A percentile compares a stretch with the other conserved stretches of the same genome.
These are phyloP conservation scores for Drosophila tropicalis DNA, from an alignment of 1,140 invertebrate genomes.

Conservation along the genomic window DNA sequence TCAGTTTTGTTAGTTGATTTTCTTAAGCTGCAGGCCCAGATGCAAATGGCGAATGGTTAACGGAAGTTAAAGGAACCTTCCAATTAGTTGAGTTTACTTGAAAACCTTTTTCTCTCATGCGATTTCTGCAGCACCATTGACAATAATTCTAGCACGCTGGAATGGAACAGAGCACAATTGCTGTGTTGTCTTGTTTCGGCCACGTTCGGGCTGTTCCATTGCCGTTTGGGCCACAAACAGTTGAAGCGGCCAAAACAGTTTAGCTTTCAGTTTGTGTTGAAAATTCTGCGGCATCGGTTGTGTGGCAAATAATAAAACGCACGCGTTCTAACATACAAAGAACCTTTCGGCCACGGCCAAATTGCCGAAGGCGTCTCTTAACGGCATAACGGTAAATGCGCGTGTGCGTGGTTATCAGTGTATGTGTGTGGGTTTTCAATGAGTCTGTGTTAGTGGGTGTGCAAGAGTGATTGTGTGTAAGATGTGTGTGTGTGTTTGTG, in stretches of 20 bases:
- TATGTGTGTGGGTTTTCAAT: background rate
- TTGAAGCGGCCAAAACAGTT: conserved; percentile 36
- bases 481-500: background rate
- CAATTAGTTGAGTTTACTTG: conserved; percentile 36
- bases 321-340: conserved; percentile 26
- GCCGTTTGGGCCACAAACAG: conserved; percentile 35
- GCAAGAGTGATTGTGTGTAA: background rate
- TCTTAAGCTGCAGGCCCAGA: conserved; percentile 41
- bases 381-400: conserved; percentile 61
- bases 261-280: conserved; percentile 66
- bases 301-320: conserved; percentile 32
- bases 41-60: conserved; percentile 32
- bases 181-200: conserved; percentile 26
- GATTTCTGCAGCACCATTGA: conserved; percentile 32
- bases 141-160: no score
- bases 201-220: conserved; percentile 35
- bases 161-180: conserved; percentile 4
- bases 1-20: conserved; percentile 13
- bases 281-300: conserved; percentile 73
- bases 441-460: background rate
- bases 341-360: conserved; percentile 13
- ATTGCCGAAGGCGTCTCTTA: conserved; percentile 41
- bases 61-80: conserved; percentile 42
- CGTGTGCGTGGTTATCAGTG: conserved; percentile 9
- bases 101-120: conserved; percentile 53